Conservation (phyloP, 1,140 invertebrate genomes). For the Neotoxoptera formosana region DNA sequence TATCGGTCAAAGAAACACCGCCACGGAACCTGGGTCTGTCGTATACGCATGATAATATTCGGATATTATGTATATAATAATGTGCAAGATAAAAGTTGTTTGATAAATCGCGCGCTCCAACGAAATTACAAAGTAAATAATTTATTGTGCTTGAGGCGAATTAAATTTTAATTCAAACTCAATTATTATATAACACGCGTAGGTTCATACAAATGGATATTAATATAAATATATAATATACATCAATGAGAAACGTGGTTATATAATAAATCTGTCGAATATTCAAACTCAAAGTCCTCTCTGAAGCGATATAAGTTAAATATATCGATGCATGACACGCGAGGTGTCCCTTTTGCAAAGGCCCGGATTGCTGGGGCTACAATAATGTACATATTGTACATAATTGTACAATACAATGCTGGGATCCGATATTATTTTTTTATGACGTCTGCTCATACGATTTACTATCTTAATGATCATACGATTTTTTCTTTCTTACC, state of each 20-base stretch:
- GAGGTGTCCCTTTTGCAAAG: not conserved
- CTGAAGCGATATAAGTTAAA: not conserved
- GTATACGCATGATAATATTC: not conserved
- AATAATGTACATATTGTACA: too few species aligned
- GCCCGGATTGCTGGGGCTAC: not conserved
- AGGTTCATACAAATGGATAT: not conserved
- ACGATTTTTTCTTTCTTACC: not conserved
- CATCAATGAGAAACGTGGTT: not conserved
- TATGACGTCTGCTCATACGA: not conserved
- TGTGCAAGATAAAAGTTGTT: constrained; percentile 35
- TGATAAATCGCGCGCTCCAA: not conserved
- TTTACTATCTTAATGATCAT: not conserved
- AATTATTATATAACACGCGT: not conserved
- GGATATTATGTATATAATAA: not conserved
- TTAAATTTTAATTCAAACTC: constrained; percentile 10
- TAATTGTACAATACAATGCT: too few species aligned
- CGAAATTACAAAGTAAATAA: constrained; percentile 31
- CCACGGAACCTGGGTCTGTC: not conserved
- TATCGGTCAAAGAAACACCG: constrained; percentile 32
- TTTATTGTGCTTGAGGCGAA: constrained; percentile 8
- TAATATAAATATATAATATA: too few species aligned
- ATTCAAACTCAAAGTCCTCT: not conserved
- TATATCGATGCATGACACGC: not conserved
- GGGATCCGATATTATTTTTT: not conserved
- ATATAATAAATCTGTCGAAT: not conserved